Evolutionary conservation across 1,140 invertebrate species (phyloP), one percentile per base, ranked within the genome.

Genomic region (Steinernema khuongi): DNA sequence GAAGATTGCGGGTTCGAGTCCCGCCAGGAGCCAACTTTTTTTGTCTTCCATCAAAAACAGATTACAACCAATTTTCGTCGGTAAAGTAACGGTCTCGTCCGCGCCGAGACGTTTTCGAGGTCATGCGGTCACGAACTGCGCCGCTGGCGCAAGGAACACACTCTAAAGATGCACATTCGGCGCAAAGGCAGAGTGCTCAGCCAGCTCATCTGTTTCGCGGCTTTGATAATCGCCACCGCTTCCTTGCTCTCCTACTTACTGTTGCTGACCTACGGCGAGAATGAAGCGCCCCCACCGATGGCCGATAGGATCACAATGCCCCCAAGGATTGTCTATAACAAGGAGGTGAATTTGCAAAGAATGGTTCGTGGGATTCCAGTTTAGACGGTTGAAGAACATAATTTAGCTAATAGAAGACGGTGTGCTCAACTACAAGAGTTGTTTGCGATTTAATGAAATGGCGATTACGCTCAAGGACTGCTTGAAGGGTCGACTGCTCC

Each of bases 1-100:
- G 85, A 86, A 86, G 85, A 86, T 85, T 86, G 85, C 83, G 85
- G 84, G 85, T 86, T 86, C 86, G 84, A 86, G 84, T 86, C 86
- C 85, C 85, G 83, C 83, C 83, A 86, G 79, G 85, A 83, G 36
- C 36, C 36, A 41, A 41, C n/a, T 7, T 41, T 41, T 41, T 41
- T 41, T 41, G 7, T n/a, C n/a, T 41, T 41, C n/a, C n/a, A n/a
- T n/a, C n/a, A n/a, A n/a, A n/a, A n/a, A n/a, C n/a, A n/a, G n/a
- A n/a, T n/a, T n/a, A n/a, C n/a, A n/a, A n/a, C n/a, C n/a, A n/a
- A n/a, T n/a, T n/a, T n/a, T n/a, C n/a, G n/a, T n/a, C n/a, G n/a
- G n/a, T n/a, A n/a, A n/a, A n/a, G n/a, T n/a, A n/a, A n/a, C n/a
- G n/a, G 36, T 41, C n/a, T 41, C n/a, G 36, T 41, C n/a, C 50